Base-by-base conservation (phyloP, 2,113 vertebrate species). In the Corythornis vintsioides region DNA sequence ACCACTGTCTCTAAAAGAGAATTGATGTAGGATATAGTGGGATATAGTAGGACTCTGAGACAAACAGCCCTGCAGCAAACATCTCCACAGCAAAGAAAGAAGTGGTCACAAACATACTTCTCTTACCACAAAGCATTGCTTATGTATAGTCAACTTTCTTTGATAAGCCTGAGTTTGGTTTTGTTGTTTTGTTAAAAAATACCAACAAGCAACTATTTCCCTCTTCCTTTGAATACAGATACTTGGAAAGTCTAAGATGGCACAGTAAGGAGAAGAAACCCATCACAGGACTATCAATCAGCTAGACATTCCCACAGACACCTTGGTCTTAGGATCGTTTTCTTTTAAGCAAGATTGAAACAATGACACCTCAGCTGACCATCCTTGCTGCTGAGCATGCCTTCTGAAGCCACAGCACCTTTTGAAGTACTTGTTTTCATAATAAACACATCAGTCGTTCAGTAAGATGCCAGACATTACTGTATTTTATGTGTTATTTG, bases 361-460 rank as follows among this genome's bases (percentile, higher is more conserved):
- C 84, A 89, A 77, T 26, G 80, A 48, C 35, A 70, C 35, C 91
- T 89, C n/a, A 59, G 2, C 25, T 19, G 63, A 70, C 20, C 28
- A 59, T 50, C 59, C 38, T 40, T 66, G 38, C 79, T 79, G 56
- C 72, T 65, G 4, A 65, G 53, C 28, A 63, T 4, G 13, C 57
- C 74, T 65, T 55, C 70, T 82, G 63, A 93, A 82, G 65, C 64
- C 81, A 53, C 61, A 69, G 53, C 70, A 50, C 18, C 81, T 69
- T 91, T n/a, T 47, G 31, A 83, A 90, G 56, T 59, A 60, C 20
- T 60, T 75, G 53, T 71, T 92, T 63, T 83, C 33, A 38, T 61
- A 89, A 88, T 28, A 89, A 92, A 89, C 59, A 83, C 28, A 81
- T 60, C 43, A 65, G 55, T 78, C 70, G 56, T 80, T 89, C 76